These are phyloP conservation scores for Todiramphus saurophagus DNA, from an alignment of 2,113 vertebrate species.

Conservation along the genomic window DNA sequence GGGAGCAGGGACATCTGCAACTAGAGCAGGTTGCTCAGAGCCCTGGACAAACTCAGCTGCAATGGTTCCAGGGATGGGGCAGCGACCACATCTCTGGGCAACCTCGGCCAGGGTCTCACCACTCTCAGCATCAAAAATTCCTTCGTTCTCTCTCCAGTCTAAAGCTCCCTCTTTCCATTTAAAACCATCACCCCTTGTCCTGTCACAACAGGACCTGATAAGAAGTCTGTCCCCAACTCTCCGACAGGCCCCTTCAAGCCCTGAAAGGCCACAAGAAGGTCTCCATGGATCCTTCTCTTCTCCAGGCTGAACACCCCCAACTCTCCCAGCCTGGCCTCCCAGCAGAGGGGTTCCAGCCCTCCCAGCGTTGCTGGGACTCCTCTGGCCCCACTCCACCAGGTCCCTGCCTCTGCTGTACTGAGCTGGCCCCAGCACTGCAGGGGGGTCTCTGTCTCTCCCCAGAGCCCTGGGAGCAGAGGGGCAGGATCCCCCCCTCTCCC, in stretches of 20 bases:
- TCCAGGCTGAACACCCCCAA: no score
- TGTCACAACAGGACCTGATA: no score
- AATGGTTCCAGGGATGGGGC: neutral
- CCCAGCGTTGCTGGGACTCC: no score
- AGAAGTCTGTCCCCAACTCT: no score
- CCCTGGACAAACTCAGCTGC: no score
- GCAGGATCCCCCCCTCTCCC: fast-evolving
- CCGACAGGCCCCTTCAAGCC: no score
- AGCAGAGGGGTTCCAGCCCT: no score
- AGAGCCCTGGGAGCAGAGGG: fast-evolving
- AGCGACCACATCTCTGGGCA: neutral
- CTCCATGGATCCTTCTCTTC: no score
- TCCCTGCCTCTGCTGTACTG: no score
- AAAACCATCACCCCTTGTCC: neutral
- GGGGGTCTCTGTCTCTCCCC: neutral
- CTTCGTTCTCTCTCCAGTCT: neutral
- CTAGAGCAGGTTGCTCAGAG: neutral
- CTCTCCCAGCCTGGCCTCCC: no score
- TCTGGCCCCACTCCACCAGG: neutral
- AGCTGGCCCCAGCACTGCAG: neutral
- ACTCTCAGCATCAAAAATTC: neutral
- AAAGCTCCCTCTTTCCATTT: no score
- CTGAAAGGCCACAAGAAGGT: no score
- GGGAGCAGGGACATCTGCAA: neutral
- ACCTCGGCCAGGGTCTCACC: neutral